phyloP scores from a whole-genome alignment of 2,113 vertebrate species.

The Ranitomeya variabilis region DNA sequence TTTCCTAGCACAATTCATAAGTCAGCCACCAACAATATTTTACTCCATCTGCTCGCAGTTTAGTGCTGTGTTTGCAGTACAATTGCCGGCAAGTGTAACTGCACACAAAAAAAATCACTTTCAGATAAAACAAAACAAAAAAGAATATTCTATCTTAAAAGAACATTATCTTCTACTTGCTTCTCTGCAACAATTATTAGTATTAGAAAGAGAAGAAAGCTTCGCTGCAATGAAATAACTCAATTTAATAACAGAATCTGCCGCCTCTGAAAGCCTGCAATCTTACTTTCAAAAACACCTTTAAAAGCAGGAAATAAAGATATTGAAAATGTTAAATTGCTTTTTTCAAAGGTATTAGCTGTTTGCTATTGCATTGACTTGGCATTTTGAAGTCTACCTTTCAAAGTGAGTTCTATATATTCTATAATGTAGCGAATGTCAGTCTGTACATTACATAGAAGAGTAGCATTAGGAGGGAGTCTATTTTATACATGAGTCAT shows the following conservation, averaged over 20 bases:
- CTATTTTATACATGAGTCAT: conserved; percentile 62
- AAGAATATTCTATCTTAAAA: conserved; percentile 24
- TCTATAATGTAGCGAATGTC: conserved; percentile 63
- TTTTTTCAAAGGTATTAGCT: conserved; percentile 54
- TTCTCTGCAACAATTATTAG: conserved; percentile 41
- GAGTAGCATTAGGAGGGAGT: conserved; percentile 49
- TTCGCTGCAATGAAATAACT: conserved; percentile 24
- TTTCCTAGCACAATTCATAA: background rate
- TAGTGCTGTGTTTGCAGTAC: conserved; percentile 23
- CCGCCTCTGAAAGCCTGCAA: conserved; percentile 6
- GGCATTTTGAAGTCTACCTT: conserved; percentile 62
- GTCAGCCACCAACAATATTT: background rate
- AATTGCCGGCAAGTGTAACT: background rate
- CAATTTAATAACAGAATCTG: conserved; percentile 33
- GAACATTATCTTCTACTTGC: conserved; percentile 38
- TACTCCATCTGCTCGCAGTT: conserved; percentile 1
- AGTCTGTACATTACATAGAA: conserved; percentile 58
- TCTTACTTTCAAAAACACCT: conserved; percentile 33
- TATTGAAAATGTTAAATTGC: conserved; percentile 57
- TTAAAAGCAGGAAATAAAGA: conserved; percentile 53
- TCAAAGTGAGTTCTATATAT: conserved; percentile 63
- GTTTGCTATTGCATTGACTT: conserved; percentile 58
- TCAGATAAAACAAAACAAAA: conserved; percentile 27
- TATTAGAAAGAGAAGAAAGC: conserved; percentile 37
- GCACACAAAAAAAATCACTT: conserved; percentile 17